These are phyloP conservation scores for Laupala kohalensis DNA, from an alignment of 1,140 invertebrate species.

Conservation along the genomic window DNA sequence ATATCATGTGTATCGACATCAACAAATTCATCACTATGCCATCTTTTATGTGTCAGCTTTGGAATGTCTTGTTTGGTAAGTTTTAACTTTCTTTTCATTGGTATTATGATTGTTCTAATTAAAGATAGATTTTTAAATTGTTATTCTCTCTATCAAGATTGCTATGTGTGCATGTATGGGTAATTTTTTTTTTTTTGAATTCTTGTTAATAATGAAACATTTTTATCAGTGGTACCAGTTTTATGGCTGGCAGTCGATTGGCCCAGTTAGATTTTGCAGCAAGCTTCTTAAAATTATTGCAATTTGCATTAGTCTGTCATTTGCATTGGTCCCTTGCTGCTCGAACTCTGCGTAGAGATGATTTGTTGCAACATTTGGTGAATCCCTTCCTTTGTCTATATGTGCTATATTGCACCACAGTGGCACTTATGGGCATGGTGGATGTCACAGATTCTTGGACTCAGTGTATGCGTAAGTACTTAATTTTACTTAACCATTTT, in stretches of 20 bases:
- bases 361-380: slow-evolving; percentile 29
- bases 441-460: slow-evolving; percentile 31
- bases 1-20: slow-evolving; percentile 33
- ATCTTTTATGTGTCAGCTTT: slow-evolving; percentile 36
- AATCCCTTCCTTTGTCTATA: slow-evolving; percentile 28
- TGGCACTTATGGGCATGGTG: slow-evolving; percentile 34
- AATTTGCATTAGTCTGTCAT: slow-evolving; percentile 38
- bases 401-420: slow-evolving; percentile 33
- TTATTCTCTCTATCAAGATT: not conserved
- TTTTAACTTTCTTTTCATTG: not conserved
- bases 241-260: slow-evolving; percentile 30
- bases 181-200: slow-evolving; percentile 2
- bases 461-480: slow-evolving; percentile 36
- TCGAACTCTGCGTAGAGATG: slow-evolving; percentile 32
- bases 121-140: not conserved
- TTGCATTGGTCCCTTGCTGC: slow-evolving; percentile 37
- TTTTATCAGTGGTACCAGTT: slow-evolving; percentile 32
- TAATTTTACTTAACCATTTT: too few relatives aligned
- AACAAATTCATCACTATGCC: slow-evolving; percentile 36
- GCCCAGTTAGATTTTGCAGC: slow-evolving; percentile 35
- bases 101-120: not conserved
- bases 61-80: slow-evolving; percentile 35
- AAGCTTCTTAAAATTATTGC: slow-evolving; percentile 35
- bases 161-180: not conserved
- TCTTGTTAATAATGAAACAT: not conserved